These are phyloP conservation scores for Morelia viridis DNA, from an alignment of 2,797 vertebrate species.

Conservation along the genomic window DNA sequence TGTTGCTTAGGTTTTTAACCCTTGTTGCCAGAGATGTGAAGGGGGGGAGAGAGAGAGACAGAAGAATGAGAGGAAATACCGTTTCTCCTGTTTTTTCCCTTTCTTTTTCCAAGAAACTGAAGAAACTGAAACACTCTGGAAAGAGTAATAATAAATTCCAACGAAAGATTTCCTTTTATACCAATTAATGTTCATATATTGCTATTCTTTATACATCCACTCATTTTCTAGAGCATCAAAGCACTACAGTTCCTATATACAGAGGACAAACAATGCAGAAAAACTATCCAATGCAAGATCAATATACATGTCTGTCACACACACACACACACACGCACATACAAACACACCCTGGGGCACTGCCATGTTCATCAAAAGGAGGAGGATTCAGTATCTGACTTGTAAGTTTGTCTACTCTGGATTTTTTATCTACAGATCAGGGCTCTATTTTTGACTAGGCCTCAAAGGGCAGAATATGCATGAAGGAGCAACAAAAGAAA, in stretches of 20 bases:
- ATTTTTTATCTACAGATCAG: background rate
- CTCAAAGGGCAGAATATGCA: background rate
- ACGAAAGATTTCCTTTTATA: background rate
- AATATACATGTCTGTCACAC: background rate
- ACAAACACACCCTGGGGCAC: background rate
- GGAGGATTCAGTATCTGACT: background rate
- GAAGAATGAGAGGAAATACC: background rate
- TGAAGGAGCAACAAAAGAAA: background rate
- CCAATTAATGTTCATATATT: background rate
- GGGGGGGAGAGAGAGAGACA: background rate
- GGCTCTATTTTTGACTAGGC: background rate
- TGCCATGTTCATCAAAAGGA: background rate
- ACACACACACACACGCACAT: background rate
- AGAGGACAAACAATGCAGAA: background rate
- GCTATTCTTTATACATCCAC: background rate
- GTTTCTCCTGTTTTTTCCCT: background rate
- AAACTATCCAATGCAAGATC: background rate
- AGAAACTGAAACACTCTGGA: background rate
- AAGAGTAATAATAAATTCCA: background rate
- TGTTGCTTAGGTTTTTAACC: conserved; percentile 49
- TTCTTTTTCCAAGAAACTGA: background rate
- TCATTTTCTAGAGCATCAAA: background rate
- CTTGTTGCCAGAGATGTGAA: background rate
- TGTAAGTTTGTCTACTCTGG: background rate
- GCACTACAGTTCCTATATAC: background rate